A percentile compares a stretch with the other conserved stretches of the same genome.
Conservation (phyloP, 2,797 vertebrate species). For the Pogonophryne albipinna region DNA sequence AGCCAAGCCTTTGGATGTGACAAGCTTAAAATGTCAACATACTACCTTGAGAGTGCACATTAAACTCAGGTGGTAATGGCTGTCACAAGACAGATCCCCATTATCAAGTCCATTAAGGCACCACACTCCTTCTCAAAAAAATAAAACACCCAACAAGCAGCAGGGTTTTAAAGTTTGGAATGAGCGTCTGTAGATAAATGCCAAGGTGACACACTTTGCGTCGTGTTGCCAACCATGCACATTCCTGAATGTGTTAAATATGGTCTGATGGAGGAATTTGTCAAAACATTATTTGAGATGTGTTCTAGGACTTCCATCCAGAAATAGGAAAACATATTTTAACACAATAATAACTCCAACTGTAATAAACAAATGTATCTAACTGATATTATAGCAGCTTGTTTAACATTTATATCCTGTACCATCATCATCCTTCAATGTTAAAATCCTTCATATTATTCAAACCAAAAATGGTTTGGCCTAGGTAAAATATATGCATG, state of each 20-base stretch:
- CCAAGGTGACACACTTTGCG: conserved; percentile 59
- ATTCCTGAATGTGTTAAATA: conserved; percentile 39
- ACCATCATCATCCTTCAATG: neutral
- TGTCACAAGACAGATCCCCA: conserved; percentile 78
- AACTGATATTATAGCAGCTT: neutral
- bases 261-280: conserved; percentile 3
- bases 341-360: neutral
- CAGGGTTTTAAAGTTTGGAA: conserved; percentile 57
- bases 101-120: conserved; percentile 84
- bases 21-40: conserved; percentile 84
- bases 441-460: neutral
- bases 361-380: neutral
- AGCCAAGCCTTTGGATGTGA: conserved; percentile 76
- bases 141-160: conserved; percentile 32
- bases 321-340: neutral
- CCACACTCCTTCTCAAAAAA: conserved; percentile 33
- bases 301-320: neutral
- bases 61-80: conserved; percentile 81
- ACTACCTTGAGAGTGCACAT: conserved; percentile 83
- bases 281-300: conserved; percentile 12
- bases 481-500: no score
- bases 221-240: conserved; percentile 32
- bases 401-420: neutral
- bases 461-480: no score
- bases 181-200: conserved; percentile 64